These are phyloP conservation scores for Xylophagus ater DNA, from an alignment of 2,888 invertebrate species.

Conservation along the genomic window DNA sequence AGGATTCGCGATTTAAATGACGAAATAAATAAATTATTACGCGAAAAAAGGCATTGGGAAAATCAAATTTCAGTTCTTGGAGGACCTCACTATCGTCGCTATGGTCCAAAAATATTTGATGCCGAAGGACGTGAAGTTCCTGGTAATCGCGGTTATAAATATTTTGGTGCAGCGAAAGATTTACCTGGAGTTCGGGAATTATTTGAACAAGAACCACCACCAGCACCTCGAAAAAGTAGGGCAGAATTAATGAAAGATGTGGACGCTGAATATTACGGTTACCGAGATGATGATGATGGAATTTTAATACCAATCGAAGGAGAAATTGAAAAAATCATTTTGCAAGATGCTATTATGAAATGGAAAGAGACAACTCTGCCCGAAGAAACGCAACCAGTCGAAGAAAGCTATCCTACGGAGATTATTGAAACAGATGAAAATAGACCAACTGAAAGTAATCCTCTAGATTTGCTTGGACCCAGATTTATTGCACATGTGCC, in stretches of 20 bases:
- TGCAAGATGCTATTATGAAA: conserved; percentile 48
- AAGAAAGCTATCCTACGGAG: conserved; percentile 57
- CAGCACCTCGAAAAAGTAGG: conserved; percentile 80
- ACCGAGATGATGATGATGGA: conserved; percentile 97
- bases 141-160: conserved; percentile 96
- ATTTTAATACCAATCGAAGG: conserved; percentile 80
- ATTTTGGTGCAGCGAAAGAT: conserved; percentile 97
- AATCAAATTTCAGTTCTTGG: conserved; percentile 89
- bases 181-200: conserved; percentile 94
- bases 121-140: conserved; percentile 94
- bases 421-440: conserved; percentile 20
- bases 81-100: conserved; percentile 85
- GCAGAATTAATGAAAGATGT: conserved; percentile 97
- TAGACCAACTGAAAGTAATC: conserved; percentile 24
- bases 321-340: conserved; percentile 62
- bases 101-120: conserved; percentile 87
- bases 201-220: conserved; percentile 91
- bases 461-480: conserved; percentile 39
- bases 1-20: conserved; percentile 96
- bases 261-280: conserved; percentile 98
- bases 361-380: conserved; percentile 58
- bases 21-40: conserved; percentile 93
- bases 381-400: conserved; percentile 59
- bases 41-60: conserved; percentile 98
- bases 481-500: conserved; percentile 76